phyloP scores from a whole-genome alignment of 2,888 invertebrate genomes.

The Hypselothyrea guttata region DNA sequence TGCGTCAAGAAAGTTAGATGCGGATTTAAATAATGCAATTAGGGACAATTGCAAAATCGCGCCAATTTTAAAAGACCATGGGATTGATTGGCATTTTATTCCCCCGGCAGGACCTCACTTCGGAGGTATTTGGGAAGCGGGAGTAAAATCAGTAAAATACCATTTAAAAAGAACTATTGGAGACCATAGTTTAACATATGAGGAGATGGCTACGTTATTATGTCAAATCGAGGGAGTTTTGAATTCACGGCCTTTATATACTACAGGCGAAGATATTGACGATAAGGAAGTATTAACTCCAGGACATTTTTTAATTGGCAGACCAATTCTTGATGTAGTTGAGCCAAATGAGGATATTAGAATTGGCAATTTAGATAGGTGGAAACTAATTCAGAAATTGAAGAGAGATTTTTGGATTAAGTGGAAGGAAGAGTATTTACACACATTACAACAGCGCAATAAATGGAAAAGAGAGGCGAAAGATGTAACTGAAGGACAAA shows the following conservation, averaged over 20 bases:
- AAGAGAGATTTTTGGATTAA: too few relatives aligned
- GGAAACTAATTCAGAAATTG: neutral
- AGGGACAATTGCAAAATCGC: neutral
- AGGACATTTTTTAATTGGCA: constrained; percentile 19
- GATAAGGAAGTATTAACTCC: neutral
- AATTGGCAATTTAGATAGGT: neutral
- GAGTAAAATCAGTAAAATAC: constrained; percentile 2
- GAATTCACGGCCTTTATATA: neutral
- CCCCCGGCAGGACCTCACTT: constrained; percentile 3
- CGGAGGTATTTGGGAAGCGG: constrained; percentile 4
- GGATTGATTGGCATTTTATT: constrained; percentile 1
- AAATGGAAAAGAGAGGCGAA: neutral
- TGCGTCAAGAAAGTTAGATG: neutral
- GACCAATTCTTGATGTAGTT: neutral
- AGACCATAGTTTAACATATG: neutral
- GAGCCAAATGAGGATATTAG: neutral
- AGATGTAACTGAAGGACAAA: neutral
- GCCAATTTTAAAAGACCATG: neutral
- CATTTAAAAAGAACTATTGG: constrained; percentile 2
- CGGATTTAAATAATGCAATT: neutral
- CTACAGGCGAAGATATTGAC: neutral
- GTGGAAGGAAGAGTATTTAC: too few relatives aligned
- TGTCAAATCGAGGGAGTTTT: neutral
- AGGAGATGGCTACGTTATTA: neutral
- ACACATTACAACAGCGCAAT: neutral